A percentile compares a stretch with the other conserved stretches of the same genome.
Evolutionary conservation across 2,888 invertebrate genomes (phyloP).

Genomic region (Kuschelorhynchus macadamiae): DNA sequence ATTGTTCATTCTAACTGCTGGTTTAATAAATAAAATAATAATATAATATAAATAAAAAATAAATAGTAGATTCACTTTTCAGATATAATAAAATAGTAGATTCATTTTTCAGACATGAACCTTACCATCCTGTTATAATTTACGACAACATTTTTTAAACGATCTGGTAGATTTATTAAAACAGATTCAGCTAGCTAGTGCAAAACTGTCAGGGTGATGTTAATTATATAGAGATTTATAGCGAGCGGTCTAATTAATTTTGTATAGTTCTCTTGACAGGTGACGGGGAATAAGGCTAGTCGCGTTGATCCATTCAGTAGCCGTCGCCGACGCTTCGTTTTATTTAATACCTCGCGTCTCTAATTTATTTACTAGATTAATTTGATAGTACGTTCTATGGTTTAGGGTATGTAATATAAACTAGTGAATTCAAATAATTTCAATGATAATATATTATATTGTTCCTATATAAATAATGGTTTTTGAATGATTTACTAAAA

Average conservation of each 20-base stretch:
- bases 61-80: too few relatives aligned
- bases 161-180: constrained; percentile 15
- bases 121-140: too few relatives aligned
- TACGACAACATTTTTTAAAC: constrained; percentile 3
- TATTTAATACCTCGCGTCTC: constrained; percentile 7
- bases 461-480: too few relatives aligned
- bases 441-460: too few relatives aligned
- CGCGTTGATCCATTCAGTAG: constrained; percentile 30
- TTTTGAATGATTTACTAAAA: too few relatives aligned
- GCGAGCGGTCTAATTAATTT: constrained; percentile 41
- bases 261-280: constrained; percentile 36
- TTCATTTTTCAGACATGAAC: too few relatives aligned
- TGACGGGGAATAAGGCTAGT: constrained; percentile 31
- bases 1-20: too few relatives aligned
- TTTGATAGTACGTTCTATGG: neutral
- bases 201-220: constrained; percentile 32
- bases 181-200: constrained; percentile 25
- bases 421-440: too few relatives aligned
- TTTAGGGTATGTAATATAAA: too few relatives aligned
- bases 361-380: constrained; percentile 11
- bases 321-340: neutral
- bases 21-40: too few relatives aligned
- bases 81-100: too few relatives aligned
- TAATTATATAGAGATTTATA: constrained; percentile 42
- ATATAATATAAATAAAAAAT: too few relatives aligned